Percentiles rank a stretch among this genome's conserved stretches.
Conservation (phyloP, 2,888 invertebrate genomes). For the Eupithecia subumbrata region DNA sequence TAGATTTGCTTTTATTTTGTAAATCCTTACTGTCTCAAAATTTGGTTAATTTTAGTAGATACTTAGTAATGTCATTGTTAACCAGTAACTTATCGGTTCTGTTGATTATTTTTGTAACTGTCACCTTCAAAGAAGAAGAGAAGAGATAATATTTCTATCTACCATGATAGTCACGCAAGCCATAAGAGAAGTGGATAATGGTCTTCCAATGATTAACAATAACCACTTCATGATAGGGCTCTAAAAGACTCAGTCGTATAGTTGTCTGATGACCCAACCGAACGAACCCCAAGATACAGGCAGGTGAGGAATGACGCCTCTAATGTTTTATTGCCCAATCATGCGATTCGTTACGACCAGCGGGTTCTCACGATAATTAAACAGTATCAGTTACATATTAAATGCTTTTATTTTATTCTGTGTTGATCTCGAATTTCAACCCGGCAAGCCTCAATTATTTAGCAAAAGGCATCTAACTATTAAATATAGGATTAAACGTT, state of each 20-base stretch:
- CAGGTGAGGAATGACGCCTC: constrained; percentile 45
- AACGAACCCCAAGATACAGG: constrained; percentile 24
- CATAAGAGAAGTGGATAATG: background rate
- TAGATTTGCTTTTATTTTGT: no score
- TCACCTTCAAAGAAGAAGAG: background rate
- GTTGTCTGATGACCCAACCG: background rate
- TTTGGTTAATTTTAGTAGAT: background rate
- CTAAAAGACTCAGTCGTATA: constrained; percentile 13
- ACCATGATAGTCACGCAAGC: background rate
- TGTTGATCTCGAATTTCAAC: background rate
- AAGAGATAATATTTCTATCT: background rate
- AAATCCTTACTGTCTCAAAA: background rate
- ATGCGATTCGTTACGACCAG: constrained; percentile 45
- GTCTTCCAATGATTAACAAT: constrained; percentile 3
- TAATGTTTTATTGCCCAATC: constrained; percentile 44
- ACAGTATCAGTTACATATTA: constrained; percentile 25
- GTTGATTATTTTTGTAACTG: background rate
- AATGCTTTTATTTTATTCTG: background rate
- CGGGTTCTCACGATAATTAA: constrained; percentile 58
- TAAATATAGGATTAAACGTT: background rate
- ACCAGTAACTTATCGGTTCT: background rate
- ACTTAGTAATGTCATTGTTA: background rate
- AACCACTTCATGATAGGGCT: background rate
- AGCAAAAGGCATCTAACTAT: background rate
- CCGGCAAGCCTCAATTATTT: background rate